Conservation (phyloP, 2,888 invertebrate species). For the Eilema sororculum region DNA sequence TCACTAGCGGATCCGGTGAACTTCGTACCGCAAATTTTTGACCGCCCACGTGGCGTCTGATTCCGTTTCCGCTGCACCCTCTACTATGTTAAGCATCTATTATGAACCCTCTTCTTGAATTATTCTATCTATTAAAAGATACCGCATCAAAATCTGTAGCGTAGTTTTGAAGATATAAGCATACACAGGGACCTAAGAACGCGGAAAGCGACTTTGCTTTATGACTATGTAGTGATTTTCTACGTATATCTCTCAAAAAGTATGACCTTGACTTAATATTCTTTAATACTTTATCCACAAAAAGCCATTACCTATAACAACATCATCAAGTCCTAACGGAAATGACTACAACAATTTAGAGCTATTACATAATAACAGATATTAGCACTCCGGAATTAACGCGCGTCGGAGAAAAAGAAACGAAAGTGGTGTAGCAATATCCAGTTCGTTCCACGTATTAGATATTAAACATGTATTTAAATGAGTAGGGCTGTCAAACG, state of each 20-base stretch:
- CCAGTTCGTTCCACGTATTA: conserved; percentile 5
- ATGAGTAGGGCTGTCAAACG: conserved; percentile 14
- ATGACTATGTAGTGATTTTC: too few relatives aligned
- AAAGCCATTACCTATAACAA: not conserved
- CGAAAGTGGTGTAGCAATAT: conserved; percentile 38
- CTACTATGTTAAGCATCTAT: too few relatives aligned
- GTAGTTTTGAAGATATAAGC: too few relatives aligned
- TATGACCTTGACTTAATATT: not conserved
- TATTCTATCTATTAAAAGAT: too few relatives aligned
- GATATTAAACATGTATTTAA: conserved; percentile 7
- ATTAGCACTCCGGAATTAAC: conserved; percentile 31
- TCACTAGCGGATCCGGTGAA: too few relatives aligned
- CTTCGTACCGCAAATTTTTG: too few relatives aligned
- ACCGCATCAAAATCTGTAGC: too few relatives aligned
- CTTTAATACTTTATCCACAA: not conserved
- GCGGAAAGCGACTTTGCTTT: too few relatives aligned
- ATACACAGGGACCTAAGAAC: too few relatives aligned
- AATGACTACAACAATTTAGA: conserved; percentile 7
- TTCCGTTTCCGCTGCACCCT: too few relatives aligned
- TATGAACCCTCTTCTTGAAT: too few relatives aligned
- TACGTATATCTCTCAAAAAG: not conserved
- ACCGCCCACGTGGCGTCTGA: too few relatives aligned
- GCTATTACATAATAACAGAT: conserved; percentile 42
- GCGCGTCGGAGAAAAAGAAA: conserved; percentile 38
- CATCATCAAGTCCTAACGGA: not conserved